phyloP scores from a whole-genome alignment of 1,140 invertebrate genomes.

The Dolichoris vasculosae region DNA sequence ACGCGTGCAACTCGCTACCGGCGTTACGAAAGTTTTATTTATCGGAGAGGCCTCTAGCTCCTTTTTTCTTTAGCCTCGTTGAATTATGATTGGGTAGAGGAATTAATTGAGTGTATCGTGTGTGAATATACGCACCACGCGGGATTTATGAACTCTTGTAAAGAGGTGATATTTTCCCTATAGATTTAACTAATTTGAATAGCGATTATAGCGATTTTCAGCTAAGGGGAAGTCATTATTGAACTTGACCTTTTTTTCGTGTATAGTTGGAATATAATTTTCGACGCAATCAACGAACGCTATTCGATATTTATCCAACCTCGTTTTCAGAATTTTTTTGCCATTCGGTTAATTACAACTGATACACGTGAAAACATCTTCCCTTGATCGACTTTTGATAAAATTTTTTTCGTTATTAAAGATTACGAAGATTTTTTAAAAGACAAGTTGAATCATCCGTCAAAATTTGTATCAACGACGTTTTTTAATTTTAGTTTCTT shows the following conservation, averaged over 20 bases:
- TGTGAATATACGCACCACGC: background rate
- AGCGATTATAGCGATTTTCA: conserved; percentile 14
- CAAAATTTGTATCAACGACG: too few species aligned
- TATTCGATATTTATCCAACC: background rate
- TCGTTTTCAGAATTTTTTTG: background rate
- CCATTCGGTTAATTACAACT: too few species aligned
- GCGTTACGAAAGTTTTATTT: conserved; percentile 49
- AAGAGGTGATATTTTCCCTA: background rate
- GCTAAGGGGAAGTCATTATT: background rate
- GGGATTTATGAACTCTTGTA: conserved; percentile 35
- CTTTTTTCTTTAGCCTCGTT: conserved; percentile 12
- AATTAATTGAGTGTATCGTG: conserved; percentile 33
- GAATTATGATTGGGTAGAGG: conserved; percentile 26
- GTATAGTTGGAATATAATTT: background rate
- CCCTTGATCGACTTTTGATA: too few species aligned
- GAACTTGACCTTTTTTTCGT: background rate
- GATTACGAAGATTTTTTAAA: too few species aligned
- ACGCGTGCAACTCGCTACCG: conserved; percentile 39
- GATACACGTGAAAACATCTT: too few species aligned
- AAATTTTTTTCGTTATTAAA: too few species aligned
- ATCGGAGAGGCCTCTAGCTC: conserved; percentile 16
- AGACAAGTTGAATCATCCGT: too few species aligned
- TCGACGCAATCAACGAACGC: background rate
- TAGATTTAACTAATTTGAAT: conserved; percentile 5
- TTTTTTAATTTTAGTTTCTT: too few species aligned